Evolutionary conservation across 2,113 vertebrate genomes (phyloP).

Genomic region (Ptilorrhoa leucosticta): DNA sequence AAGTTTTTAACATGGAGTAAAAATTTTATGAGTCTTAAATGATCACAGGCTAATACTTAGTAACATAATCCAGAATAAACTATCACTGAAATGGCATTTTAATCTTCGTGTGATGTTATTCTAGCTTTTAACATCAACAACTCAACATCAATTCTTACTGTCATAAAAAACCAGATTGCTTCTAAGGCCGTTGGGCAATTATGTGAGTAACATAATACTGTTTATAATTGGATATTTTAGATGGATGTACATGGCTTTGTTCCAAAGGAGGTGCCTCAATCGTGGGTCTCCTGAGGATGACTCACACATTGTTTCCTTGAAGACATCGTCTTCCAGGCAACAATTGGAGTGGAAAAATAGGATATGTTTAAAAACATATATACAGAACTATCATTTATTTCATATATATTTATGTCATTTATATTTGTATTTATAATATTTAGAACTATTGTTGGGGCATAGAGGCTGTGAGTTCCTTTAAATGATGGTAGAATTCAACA

Average conservation of each 20-base stretch:
- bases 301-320: slow-evolving; percentile 26
- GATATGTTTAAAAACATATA: not conserved
- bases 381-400: not conserved
- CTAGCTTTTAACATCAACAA: slow-evolving; percentile 3
- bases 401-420: rapidly evolving
- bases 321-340: slow-evolving; percentile 23
- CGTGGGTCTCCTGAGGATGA: slow-evolving; percentile 30
- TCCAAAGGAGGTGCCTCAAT: slow-evolving; percentile 31
- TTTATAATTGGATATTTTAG: slow-evolving; percentile 16
- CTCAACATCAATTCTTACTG: not conserved
- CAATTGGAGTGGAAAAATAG: slow-evolving; percentile 14
- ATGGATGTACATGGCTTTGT: not conserved
- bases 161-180: not conserved
- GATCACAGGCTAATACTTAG: not conserved
- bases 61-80: slow-evolving; percentile 1
- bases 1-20: not conserved
- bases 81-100: slow-evolving; percentile 14
- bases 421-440: not conserved
- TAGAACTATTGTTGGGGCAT: not conserved
- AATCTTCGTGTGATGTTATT: not conserved
- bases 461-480: not conserved
- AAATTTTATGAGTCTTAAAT: not conserved
- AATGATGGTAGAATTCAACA: not conserved
- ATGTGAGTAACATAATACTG: not conserved
- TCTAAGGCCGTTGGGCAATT: not conserved